A percentile compares a stretch with the other conserved stretches of the same genome.
These are phyloP conservation scores for Xenopus borealis DNA, from an alignment of 2,113 vertebrate species.

Conservation along the genomic window DNA sequence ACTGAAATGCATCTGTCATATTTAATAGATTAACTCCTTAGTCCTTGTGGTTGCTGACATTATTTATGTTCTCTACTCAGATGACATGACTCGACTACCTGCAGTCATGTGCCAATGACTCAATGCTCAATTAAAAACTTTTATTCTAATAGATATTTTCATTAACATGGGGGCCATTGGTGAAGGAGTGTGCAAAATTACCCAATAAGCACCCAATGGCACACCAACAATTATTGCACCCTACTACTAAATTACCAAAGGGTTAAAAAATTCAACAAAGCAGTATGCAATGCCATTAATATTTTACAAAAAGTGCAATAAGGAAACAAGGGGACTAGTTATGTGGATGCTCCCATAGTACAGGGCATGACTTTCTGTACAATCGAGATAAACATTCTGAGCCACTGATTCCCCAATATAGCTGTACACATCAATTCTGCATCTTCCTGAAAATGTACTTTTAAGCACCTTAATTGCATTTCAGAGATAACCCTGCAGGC, in stretches of 20 bases:
- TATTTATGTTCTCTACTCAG: no score
- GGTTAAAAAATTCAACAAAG: neutral
- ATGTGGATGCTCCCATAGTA: constrained; percentile 23
- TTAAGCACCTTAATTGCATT: constrained; percentile 97
- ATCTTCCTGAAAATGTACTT: constrained; percentile 98
- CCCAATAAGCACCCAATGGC: no score
- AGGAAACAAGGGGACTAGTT: neutral
- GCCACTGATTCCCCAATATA: constrained; percentile 60
- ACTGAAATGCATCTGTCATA: no score
- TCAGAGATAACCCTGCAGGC: constrained; percentile 91
- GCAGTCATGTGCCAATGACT: neutral
- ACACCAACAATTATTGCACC: neutral
- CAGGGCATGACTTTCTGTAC: constrained; percentile 56
- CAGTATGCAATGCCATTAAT: constrained; percentile 12
- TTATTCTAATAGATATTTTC: neutral
- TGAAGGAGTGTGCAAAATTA: no score
- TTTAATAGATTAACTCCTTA: no score
- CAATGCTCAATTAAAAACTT: neutral
- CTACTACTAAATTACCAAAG: neutral
- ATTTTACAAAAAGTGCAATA: constrained; percentile 5
- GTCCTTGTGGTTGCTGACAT: no score
- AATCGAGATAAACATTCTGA: constrained; percentile 58
- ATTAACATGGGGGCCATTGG: no score
- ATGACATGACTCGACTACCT: neutral
- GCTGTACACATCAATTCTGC: constrained; percentile 82